Percentiles rank a stretch among this genome's conserved stretches.
Conservation (phyloP, 2,113 vertebrate species). For the Brachypodius melanocephalos region DNA sequence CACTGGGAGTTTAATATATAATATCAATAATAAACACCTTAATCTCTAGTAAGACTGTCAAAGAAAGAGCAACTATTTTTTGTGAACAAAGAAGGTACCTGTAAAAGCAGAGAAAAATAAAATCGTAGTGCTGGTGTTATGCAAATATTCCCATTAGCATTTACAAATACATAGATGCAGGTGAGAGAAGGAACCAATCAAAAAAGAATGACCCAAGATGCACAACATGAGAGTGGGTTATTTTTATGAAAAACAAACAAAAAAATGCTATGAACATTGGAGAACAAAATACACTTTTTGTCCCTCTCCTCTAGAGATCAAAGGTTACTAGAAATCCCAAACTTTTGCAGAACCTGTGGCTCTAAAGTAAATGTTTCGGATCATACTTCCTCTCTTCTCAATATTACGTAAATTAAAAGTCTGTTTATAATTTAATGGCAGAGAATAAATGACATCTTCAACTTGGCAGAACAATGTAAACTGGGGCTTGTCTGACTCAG, state of each 20-base stretch:
- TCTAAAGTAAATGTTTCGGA: background rate
- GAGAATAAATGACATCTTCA: background rate
- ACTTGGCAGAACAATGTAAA: conserved; percentile 31
- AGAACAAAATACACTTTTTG: background rate
- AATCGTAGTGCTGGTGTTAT: background rate
- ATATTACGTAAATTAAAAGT: background rate
- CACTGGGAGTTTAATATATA: background rate
- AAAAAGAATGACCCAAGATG: background rate
- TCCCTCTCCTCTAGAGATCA: background rate
- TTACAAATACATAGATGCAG: background rate
- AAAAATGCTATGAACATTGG: background rate
- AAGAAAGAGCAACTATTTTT: background rate
- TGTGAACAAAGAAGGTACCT: background rate
- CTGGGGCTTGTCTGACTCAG: background rate
- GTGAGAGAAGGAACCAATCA: background rate
- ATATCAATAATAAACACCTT: background rate
- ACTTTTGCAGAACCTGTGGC: background rate
- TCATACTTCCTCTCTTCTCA: background rate
- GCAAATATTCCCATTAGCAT: background rate
- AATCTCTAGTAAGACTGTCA: background rate
- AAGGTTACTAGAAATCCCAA: background rate
- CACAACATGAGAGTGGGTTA: background rate
- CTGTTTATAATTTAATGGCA: background rate
- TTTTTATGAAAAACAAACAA: background rate
- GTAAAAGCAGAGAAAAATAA: background rate